Evolutionary conservation across 2,888 invertebrate genomes (phyloP).

Genomic region (Linnaemya tessellans): DNA sequence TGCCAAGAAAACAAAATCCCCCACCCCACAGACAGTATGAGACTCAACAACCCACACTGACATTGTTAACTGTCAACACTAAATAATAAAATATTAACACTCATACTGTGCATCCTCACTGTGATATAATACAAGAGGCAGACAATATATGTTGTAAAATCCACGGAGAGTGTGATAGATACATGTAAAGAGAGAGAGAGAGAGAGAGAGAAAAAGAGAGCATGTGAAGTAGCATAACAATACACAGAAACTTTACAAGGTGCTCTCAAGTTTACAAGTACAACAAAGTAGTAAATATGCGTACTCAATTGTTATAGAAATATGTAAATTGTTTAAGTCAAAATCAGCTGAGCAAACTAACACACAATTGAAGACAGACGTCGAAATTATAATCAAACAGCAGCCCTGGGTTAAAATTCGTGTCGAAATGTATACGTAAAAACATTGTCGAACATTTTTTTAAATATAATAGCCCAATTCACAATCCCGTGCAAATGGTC

Average conservation of each 20-base stretch:
- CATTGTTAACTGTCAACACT: slow-evolving; percentile 34
- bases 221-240: not conserved
- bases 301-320: not conserved
- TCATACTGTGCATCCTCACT: slow-evolving; percentile 15
- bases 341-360: no score
- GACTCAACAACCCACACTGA: slow-evolving; percentile 45
- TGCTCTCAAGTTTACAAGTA: not conserved
- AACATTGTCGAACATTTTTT: no score
- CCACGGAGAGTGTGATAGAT: not conserved
- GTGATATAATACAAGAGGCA: slow-evolving; percentile 8
- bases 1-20: not conserved
- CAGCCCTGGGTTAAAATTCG: no score
- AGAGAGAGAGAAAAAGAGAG: not conserved
- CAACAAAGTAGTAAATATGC: not conserved
- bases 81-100: slow-evolving; percentile 41
- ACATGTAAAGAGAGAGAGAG: not conserved
- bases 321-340: not conserved
- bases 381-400: no score
- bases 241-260: not conserved
- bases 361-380: no score
- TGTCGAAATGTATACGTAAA: no score
- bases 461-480: no score
- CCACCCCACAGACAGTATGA: not conserved
- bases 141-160: not conserved
- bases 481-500: no score